Conservation (phyloP, 2,888 invertebrate species). For the Prosapia bicincta region DNA sequence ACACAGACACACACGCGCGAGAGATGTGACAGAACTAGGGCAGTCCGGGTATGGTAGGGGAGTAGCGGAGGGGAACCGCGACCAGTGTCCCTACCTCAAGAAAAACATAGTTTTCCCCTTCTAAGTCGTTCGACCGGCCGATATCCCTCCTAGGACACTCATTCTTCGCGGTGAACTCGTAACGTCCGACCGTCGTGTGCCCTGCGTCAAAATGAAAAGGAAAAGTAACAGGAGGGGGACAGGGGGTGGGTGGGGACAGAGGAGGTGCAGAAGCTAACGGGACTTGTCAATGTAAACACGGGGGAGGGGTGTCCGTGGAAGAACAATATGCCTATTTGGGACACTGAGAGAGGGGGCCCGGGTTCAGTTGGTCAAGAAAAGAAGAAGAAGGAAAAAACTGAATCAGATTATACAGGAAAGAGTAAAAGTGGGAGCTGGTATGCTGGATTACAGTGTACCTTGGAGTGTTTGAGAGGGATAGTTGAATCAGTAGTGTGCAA, state of each 20-base stretch:
- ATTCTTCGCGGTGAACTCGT: slow-evolving; percentile 13
- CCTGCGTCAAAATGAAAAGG: slow-evolving; percentile 24
- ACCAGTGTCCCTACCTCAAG: slow-evolving; percentile 27
- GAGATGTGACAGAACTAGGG: slow-evolving; percentile 27
- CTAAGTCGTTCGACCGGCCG: slow-evolving; percentile 21
- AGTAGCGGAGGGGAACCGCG: not conserved
- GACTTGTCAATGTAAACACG: slow-evolving; percentile 21
- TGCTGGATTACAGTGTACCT: not conserved
- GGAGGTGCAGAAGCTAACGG: slow-evolving; percentile 16
- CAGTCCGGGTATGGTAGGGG: slow-evolving; percentile 18
- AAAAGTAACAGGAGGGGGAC: slow-evolving; percentile 21
- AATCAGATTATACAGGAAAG: slow-evolving; percentile 27
- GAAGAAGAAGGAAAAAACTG: slow-evolving; percentile 28
- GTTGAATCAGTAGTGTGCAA: slow-evolving; percentile 20
- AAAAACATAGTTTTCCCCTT: slow-evolving; percentile 29
- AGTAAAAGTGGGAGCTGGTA: slow-evolving; percentile 27
- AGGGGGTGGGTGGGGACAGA: slow-evolving; percentile 7
- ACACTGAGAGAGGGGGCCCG: slow-evolving; percentile 16
- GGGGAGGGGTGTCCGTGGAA: slow-evolving; percentile 8
- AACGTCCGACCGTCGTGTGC: slow-evolving; percentile 19
- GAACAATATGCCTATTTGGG: slow-evolving; percentile 28
- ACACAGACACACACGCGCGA: slow-evolving; percentile 2
- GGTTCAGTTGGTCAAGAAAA: slow-evolving; percentile 26
- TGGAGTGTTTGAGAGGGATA: slow-evolving; percentile 8
- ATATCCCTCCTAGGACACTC: slow-evolving; percentile 6